phyloP scores from a whole-genome alignment of 2,888 invertebrate species.

The Temnothorax rugatulus region DNA sequence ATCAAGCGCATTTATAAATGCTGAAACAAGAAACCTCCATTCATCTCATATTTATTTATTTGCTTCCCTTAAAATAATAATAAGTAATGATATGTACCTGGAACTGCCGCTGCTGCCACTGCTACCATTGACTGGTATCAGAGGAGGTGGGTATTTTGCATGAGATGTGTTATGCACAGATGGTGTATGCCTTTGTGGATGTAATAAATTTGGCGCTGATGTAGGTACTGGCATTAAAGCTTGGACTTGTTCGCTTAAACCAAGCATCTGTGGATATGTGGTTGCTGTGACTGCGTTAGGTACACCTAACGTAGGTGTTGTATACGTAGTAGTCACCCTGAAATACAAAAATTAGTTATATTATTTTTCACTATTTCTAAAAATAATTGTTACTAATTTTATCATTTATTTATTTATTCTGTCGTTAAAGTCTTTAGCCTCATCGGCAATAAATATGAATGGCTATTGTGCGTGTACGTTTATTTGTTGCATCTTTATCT shows the following conservation, averaged over 20 bases:
- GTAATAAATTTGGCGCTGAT: constrained; percentile 83
- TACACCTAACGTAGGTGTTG: constrained; percentile 84
- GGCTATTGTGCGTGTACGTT: not conserved
- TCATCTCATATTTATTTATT: constrained; percentile 8
- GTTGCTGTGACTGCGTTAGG: constrained; percentile 83
- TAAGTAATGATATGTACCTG: constrained; percentile 72
- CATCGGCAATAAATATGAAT: constrained; percentile 1
- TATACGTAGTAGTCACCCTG: constrained; percentile 86
- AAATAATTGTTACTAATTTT: not conserved
- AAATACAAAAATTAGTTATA: constrained; percentile 75
- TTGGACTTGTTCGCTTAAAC: constrained; percentile 85
- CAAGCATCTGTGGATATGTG: constrained; percentile 86
- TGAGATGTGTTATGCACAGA: constrained; percentile 82
- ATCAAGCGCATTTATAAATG: not conserved
- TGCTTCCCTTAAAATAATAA: not conserved
- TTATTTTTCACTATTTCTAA: constrained; percentile 18
- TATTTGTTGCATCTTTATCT: constrained; percentile 2
- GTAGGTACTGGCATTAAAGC: constrained; percentile 85
- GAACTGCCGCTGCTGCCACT: constrained; percentile 74
- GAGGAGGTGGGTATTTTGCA: constrained; percentile 87
- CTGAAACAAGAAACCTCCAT: not conserved
- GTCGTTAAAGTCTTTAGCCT: constrained; percentile 11
- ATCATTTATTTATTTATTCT: constrained; percentile 2
- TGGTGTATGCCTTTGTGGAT: constrained; percentile 85
- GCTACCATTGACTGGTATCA: constrained; percentile 87